These are phyloP conservation scores for Ormyrus labotus DNA, from an alignment of 2,888 invertebrate genomes.

Conservation along the genomic window DNA sequence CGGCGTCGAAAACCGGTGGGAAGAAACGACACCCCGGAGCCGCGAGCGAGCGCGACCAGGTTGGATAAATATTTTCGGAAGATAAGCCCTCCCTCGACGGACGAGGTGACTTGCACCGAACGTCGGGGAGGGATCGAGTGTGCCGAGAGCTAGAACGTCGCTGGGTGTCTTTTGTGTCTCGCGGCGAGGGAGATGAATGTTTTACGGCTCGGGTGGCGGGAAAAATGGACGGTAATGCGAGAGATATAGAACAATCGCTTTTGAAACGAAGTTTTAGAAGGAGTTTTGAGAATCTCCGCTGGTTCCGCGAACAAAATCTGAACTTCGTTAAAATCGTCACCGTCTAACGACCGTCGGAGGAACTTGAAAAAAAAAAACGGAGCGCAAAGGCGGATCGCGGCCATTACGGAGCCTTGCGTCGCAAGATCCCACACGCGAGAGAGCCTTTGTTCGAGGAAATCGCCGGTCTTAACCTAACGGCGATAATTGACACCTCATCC, in stretches of 20 bases:
- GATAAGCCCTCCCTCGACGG: background rate
- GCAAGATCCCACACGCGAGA: background rate
- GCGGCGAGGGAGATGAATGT: background rate
- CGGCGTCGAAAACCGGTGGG: no score
- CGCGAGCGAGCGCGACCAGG: background rate
- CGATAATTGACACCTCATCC: conserved; percentile 44
- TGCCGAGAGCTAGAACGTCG: no score
- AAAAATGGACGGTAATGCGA: background rate
- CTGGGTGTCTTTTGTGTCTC: background rate
- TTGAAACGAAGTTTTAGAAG: no score
- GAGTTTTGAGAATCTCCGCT: no score
- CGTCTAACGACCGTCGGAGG: background rate
- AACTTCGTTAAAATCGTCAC: background rate
- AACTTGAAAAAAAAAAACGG: background rate
- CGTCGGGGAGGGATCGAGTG: background rate
- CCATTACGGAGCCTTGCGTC: background rate
- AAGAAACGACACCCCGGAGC: no score
- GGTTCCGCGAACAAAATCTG: no score
- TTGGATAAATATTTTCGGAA: conserved; percentile 45
- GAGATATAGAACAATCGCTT: background rate
- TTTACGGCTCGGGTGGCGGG: background rate
- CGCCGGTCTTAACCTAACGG: background rate
- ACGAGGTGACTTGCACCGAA: no score
- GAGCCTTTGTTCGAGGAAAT: conserved; percentile 30
- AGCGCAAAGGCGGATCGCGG: background rate